A percentile compares a stretch with the other conserved stretches of the same genome.
phyloP scores from a whole-genome alignment of 2,797 vertebrate genomes.

The Spondyliosoma cantharus region DNA sequence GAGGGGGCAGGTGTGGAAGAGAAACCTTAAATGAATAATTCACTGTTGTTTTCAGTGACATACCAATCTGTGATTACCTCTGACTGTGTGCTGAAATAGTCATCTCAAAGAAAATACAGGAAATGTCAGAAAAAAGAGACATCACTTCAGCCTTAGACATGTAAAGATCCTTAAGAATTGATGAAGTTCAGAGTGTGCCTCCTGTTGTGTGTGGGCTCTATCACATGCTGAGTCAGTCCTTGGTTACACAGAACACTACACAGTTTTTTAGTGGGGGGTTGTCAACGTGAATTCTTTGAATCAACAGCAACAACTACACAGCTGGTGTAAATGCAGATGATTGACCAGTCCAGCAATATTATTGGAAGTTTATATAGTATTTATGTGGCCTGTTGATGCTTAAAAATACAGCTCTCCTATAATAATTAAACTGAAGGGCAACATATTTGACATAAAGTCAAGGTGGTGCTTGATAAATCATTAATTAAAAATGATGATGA shows the following conservation, averaged over 20 bases:
- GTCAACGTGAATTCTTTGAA: constrained; percentile 1
- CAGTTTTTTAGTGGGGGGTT: not conserved
- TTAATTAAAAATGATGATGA: not conserved
- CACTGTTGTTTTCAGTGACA: not conserved
- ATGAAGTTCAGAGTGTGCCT: not conserved
- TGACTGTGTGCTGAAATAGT: constrained; percentile 1
- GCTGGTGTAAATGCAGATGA: not conserved
- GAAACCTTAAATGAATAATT: not conserved
- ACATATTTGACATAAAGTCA: not conserved
- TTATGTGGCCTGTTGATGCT: not conserved
- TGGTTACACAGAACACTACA: not conserved
- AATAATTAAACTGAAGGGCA: not conserved
- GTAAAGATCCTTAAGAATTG: not conserved
- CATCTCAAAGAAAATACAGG: not conserved
- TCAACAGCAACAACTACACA: not conserved
- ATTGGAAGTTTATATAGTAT: not conserved
- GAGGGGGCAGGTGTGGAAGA: not conserved
- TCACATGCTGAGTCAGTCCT: constrained; percentile 9
- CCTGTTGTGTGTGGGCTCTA: not conserved
- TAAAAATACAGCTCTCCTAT: not conserved
- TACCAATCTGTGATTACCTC: not conserved
- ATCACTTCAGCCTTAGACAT: not conserved
- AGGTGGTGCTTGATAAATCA: not conserved
- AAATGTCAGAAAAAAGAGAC: not conserved
- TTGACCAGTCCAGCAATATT: not conserved